These are phyloP conservation scores for Corbicula japonica DNA, from an alignment of 2,888 invertebrate species.

Conservation along the genomic window DNA sequence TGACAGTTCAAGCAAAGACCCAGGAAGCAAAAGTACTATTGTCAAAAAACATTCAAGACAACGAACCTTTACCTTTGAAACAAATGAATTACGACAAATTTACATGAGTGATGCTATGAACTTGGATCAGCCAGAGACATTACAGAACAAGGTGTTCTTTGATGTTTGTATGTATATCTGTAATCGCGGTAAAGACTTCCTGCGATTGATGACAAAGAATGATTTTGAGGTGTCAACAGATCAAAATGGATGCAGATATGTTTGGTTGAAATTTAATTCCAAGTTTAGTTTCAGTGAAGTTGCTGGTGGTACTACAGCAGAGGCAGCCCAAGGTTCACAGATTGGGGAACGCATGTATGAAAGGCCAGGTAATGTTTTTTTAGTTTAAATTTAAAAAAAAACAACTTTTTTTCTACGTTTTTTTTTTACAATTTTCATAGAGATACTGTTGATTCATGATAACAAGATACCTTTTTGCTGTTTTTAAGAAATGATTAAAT, in stretches of 20 bases:
- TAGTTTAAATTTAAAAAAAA: no score
- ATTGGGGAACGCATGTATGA: slow-evolving; percentile 82
- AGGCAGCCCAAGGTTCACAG: slow-evolving; percentile 63
- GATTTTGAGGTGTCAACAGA: slow-evolving; percentile 80
- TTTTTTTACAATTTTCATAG: not conserved
- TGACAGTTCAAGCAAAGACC: slow-evolving; percentile 21
- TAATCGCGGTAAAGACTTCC: slow-evolving; percentile 81
- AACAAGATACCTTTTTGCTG: no score
- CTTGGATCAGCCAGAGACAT: slow-evolving; percentile 76
- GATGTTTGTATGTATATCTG: slow-evolving; percentile 81
- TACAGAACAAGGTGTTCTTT: slow-evolving; percentile 83
- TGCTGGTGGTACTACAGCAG: slow-evolving; percentile 68
- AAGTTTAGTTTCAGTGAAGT: slow-evolving; percentile 79
- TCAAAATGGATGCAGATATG: slow-evolving; percentile 75
- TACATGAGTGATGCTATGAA: slow-evolving; percentile 80
- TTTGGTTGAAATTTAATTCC: slow-evolving; percentile 79
- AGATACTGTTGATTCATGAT: no score
- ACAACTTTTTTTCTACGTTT: no score
- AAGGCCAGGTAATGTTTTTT: slow-evolving; percentile 73
- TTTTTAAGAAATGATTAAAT: no score
- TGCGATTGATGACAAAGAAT: slow-evolving; percentile 79
- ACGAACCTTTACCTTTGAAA: slow-evolving; percentile 75
- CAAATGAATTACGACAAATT: slow-evolving; percentile 79
- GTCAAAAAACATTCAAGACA: slow-evolving; percentile 77
- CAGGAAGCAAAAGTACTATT: slow-evolving; percentile 60